Evolutionary conservation across 2,113 vertebrate species (phyloP), one percentile per base, ranked within the genome.

Genomic region (Planiliza haematocheilus): DNA sequence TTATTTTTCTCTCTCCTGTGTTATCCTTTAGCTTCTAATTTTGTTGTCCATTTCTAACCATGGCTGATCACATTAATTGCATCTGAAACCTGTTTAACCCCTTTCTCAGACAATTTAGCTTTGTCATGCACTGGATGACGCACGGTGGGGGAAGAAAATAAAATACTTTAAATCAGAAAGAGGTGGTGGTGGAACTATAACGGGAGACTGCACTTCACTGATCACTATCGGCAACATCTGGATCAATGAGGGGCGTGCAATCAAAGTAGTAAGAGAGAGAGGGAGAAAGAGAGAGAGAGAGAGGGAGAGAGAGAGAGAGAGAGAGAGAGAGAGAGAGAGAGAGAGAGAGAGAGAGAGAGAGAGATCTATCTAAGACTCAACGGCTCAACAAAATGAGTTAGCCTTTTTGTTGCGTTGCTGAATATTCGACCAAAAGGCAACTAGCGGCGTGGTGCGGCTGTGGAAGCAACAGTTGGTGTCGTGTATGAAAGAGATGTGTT

Each of bases 391-490:
- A 55, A 36, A 10, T 12, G 16, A 61, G 39, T 14, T n/a, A n/a
- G n/a, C n/a, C n/a, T n/a, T n/a, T n/a, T n/a, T n/a, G n/a, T n/a
- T 10, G 16, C 10, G 4, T 42, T 42, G 12, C 43, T 51, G 7
- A 24, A 42, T 41, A 60, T 74, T 62, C 21, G 16, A 45, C 34
- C 7, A n/a, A 8, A 17, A 13, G 38, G 18, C 43, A 8, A n/a
- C 8, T 8, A 13, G 53, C 59, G 1, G 48, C 59, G 70, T 41
- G 49, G 38, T 57, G 71, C 63, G 42, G 12, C 53, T 39, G 24
- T 9, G 61, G 83, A 86, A 83, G 82, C 89, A 91, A 89, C 85
- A 89, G 89, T 86, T 89, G 82, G 80, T 68, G 49, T 42, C 14
- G 53, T 64, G 58, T 16, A 24, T 50, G 42, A 16, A 0, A 17